A percentile compares a stretch with the other conserved stretches of the same genome.
phyloP scores from a whole-genome alignment of 2,888 invertebrate genomes.

The Cinara cedri region DNA sequence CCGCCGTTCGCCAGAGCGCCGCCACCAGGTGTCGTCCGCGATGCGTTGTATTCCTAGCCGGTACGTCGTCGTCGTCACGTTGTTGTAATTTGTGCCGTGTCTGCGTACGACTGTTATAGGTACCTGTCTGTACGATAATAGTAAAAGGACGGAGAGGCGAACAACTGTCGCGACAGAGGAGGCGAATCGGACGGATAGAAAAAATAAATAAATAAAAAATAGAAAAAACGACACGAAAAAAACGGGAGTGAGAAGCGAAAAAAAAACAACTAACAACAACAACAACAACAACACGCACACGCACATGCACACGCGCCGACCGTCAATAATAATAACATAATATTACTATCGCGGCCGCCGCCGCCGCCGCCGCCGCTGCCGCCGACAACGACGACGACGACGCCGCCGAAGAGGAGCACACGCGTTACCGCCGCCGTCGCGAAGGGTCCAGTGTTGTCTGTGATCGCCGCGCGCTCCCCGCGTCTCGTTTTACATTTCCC shows the following conservation, averaged over 20 bases:
- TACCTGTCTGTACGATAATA: too few species aligned
- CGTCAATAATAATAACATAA: not conserved
- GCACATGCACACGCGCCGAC: not conserved
- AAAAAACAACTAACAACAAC: not conserved
- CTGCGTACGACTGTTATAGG: too few species aligned
- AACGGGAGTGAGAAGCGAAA: not conserved
- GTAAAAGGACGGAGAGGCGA: not conserved
- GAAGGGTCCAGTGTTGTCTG: slow-evolving; percentile 42
- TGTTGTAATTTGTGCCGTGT: too few species aligned
- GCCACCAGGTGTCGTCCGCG: slow-evolving; percentile 17
- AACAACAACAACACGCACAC: not conserved
- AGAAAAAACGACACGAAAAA: not conserved
- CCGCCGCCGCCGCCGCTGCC: slow-evolving; percentile 1
- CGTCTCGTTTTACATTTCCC: not conserved
- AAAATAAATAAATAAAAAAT: too few species aligned
- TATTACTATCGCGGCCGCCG: too few species aligned
- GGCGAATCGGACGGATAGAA: too few species aligned
- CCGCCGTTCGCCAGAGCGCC: not conserved
- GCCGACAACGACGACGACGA: not conserved
- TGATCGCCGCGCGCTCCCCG: slow-evolving; percentile 18
- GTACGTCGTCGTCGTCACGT: not conserved
- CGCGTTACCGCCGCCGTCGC: slow-evolving; percentile 47
- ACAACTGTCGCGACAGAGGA: not conserved
- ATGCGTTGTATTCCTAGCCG: not conserved
- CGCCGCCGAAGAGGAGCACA: slow-evolving; percentile 42